A percentile compares a stretch with the other conserved stretches of the same genome.
phyloP scores from a whole-genome alignment of 2,797 vertebrate species.

The Geotrypetes seraphini region DNA sequence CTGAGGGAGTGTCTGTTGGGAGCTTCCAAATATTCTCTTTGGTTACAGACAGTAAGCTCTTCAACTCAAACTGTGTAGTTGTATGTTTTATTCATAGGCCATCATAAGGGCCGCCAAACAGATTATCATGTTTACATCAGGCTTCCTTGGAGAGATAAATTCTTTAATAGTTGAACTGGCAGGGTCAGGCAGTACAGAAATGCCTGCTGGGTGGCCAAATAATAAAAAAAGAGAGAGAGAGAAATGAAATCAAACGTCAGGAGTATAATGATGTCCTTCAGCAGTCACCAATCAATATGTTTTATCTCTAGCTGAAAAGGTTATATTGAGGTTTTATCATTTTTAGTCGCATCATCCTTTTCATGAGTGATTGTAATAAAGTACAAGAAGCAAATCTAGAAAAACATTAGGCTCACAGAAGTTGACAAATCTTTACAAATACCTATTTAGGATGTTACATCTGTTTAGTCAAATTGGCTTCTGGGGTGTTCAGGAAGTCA shows the following conservation, averaged over 20 bases:
- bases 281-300: constrained; percentile 59
- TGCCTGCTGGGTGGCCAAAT: constrained; percentile 40
- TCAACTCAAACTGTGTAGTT: constrained; percentile 61
- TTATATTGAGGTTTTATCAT: constrained; percentile 43
- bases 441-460: constrained; percentile 14
- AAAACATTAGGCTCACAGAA: constrained; percentile 22
- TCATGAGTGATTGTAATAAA: constrained; percentile 28
- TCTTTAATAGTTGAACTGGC: constrained; percentile 74
- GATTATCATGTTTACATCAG: constrained; percentile 82
- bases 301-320: constrained; percentile 52
- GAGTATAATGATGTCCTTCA: constrained; percentile 46
- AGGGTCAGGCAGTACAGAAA: constrained; percentile 42
- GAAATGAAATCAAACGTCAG: constrained; percentile 43
- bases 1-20: constrained; percentile 50
- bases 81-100: constrained; percentile 80
- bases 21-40: constrained; percentile 53
- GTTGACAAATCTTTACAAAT: constrained; percentile 28
- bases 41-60: constrained; percentile 66
- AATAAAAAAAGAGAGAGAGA: constrained; percentile 20
- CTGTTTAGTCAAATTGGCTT: constrained; percentile 26
- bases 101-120: constrained; percentile 71
- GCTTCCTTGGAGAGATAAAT: constrained; percentile 74
- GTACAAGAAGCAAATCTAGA: constrained; percentile 9
- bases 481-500: constrained; percentile 20
- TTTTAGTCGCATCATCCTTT: constrained; percentile 20